These are phyloP conservation scores for Zelostemma sp. DNA, from an alignment of 1,140 invertebrate genomes.

Conservation along the genomic window DNA sequence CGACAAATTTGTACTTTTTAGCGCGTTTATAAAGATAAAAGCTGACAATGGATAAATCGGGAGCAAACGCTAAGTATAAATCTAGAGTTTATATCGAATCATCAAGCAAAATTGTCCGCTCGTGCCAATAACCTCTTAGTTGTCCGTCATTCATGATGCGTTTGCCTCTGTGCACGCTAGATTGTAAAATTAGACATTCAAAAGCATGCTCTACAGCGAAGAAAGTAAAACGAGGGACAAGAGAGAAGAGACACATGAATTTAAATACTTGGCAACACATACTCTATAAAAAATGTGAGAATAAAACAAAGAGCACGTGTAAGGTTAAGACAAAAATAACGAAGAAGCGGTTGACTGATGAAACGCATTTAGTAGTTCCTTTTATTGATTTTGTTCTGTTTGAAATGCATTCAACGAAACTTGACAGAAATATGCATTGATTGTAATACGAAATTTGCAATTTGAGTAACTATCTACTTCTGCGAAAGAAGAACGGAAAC, in stretches of 20 bases:
- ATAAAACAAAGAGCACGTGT: constrained; percentile 15
- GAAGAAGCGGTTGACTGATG: not conserved
- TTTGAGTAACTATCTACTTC: not conserved
- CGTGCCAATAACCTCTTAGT: constrained; percentile 59
- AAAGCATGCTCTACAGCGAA: constrained; percentile 45
- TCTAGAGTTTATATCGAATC: constrained; percentile 23
- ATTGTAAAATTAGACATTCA: constrained; percentile 62
- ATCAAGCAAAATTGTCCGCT: constrained; percentile 50
- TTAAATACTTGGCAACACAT: not conserved
- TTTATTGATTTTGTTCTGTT: constrained; percentile 5
- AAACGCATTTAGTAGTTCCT: constrained; percentile 5
- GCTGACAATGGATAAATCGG: not conserved
- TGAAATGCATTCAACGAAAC: not conserved
- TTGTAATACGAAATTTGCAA: not conserved
- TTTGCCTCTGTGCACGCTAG: constrained; percentile 58
- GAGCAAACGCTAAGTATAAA: too few relatives aligned
- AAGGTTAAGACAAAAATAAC: constrained; percentile 3
- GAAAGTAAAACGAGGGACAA: constrained; percentile 37
- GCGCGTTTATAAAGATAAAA: too few relatives aligned
- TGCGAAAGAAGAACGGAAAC: not conserved
- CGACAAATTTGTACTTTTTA: too few relatives aligned
- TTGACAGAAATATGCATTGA: not conserved
- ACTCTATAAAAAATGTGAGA: constrained; percentile 7
- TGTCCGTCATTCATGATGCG: constrained; percentile 55
- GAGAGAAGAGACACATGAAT: constrained; percentile 31